Percentiles rank a stretch among this genome's conserved stretches.
Evolutionary conservation across 2,797 vertebrate species (phyloP).

Genomic region (Knipowitschia caucasica): DNA sequence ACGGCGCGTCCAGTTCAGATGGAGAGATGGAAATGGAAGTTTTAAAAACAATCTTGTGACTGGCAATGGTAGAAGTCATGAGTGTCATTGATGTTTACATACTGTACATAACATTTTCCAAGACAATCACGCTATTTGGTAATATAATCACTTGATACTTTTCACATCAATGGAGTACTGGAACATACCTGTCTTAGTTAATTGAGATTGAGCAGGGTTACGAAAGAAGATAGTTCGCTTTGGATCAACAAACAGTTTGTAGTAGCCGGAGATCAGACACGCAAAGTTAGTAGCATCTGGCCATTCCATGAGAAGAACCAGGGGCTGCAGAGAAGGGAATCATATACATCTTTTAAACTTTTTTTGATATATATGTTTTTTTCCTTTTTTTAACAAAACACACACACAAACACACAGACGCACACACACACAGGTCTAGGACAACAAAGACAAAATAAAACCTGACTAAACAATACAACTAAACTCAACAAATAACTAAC

Average conservation of each 20-base stretch:
- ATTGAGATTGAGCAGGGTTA: constrained; percentile 85
- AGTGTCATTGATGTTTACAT: constrained; percentile 50
- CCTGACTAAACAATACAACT: too few species aligned
- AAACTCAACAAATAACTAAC: too few species aligned
- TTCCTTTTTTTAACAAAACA: too few species aligned
- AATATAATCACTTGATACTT: too few species aligned
- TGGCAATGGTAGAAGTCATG: constrained; percentile 58
- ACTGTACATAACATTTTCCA: constrained; percentile 25
- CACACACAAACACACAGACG: too few species aligned
- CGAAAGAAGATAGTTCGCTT: constrained; percentile 92
- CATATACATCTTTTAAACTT: neutral
- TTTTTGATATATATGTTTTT: too few species aligned
- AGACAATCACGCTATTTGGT: constrained; percentile 43
- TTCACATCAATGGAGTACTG: constrained; percentile 8
- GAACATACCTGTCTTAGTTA: constrained; percentile 98
- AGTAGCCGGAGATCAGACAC: constrained; percentile 95
- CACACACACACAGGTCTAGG: too few species aligned
- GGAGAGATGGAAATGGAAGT: constrained; percentile 72
- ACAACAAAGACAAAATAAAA: too few species aligned
- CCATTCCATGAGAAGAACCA: constrained; percentile 98
- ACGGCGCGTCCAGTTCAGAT: constrained; percentile 55
- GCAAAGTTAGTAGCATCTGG: constrained; percentile 97
- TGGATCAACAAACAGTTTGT: constrained; percentile 94
- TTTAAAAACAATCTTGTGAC: constrained; percentile 46
- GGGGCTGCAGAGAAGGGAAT: constrained; percentile 74